Conservation (phyloP, 2,113 vertebrate genomes). For the Clarias gariepinus region DNA sequence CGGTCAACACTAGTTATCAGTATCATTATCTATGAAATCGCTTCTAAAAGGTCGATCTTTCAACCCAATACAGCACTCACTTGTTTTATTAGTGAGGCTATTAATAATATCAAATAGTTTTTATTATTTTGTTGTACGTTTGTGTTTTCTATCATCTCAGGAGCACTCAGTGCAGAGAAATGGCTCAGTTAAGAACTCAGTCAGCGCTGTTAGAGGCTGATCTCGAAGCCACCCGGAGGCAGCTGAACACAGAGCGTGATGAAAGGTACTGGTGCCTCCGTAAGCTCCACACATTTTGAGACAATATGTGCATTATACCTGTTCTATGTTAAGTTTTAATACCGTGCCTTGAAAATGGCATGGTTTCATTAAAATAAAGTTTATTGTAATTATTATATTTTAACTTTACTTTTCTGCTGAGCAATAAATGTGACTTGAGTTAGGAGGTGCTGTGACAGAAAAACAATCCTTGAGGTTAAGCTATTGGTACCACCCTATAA, state of each 20-base stretch:
- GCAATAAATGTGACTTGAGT: not conserved
- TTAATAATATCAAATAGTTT: not conserved
- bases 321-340: not conserved
- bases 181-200: constrained; percentile 75
- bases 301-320: not conserved
- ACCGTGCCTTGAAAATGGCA: not conserved
- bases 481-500: not conserved
- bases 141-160: constrained; percentile 24
- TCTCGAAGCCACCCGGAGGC: constrained; percentile 75
- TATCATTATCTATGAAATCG: not conserved
- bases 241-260: constrained; percentile 75
- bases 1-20: not conserved
- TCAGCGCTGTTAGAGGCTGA: constrained; percentile 73
- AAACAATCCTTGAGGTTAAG: not conserved
- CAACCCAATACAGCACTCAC: not conserved
- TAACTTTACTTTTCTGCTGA: not conserved
- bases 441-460: not conserved
- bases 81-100: not conserved
- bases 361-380: not conserved
- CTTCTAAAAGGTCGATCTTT: not conserved
- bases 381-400: not conserved
- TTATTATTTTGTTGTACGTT: constrained; percentile 5
- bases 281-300: not conserved
- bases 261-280: constrained; percentile 70
- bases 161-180: constrained; percentile 62